Base-by-base conservation (phyloP, 2,797 vertebrate species). In the Aulostomus chinensis region DNA sequence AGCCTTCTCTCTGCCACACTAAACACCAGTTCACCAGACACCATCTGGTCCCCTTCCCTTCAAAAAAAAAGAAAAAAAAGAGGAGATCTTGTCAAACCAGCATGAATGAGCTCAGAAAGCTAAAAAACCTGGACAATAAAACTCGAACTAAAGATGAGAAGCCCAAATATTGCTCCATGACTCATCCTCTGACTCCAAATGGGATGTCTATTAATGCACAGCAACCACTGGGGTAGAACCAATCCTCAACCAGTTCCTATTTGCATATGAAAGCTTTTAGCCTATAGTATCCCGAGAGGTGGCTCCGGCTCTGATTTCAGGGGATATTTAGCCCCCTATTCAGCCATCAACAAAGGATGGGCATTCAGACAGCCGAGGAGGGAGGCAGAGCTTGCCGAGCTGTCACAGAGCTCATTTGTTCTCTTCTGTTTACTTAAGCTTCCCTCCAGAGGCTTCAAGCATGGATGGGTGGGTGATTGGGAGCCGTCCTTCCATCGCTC, bases 241-340 rank as follows among this genome's bases (percentile, higher is more conserved):
- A 86, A 84, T 78, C 76, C 78, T 64, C 49, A 64, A 41, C 71
- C 61, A 7, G 73, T 38, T 38, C 30, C 52, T 20, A 91, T 94
- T 93, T 90, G 86, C 93, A 94, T 93, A 68, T 91, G 90, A 93
- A 94, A 91, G 84, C 81, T 55, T 57, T 47, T 45, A 81, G 80
- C 80, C 73, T 85, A 83, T 78, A 76, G 67, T 84, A 71, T 82
- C 80, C 65, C 80, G 73, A 77, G 82, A 86, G 87, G 78, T 76
- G 79, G 83, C 80, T 57, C 58, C 78, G 77, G 88, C 76, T 85
- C 84, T 85, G 86, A 87, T 86, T 89, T 86, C 83, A 88, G 83
- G 84, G 90, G 86, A 89, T 91, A 90, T 92, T 94, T 91, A 92
- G 91, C 84, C 72, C 59, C 81, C 91, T 86, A 90, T 93, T 93